Base-by-base conservation (phyloP, 2,797 vertebrate genomes). In the Trachurus trachurus region DNA sequence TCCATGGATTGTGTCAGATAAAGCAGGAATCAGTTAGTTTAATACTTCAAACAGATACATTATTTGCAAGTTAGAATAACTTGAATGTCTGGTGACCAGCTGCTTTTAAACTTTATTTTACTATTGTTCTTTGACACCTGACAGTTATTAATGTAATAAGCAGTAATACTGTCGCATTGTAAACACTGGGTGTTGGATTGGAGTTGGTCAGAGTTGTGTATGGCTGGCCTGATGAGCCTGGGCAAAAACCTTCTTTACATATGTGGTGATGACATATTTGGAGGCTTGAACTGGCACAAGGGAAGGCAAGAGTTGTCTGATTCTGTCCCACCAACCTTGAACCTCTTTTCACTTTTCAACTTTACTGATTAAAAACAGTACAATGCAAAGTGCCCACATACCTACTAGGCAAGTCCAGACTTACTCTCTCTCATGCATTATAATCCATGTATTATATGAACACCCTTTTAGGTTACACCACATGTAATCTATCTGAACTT, bases 261-360 rank as follows among this genome's bases (percentile, higher is more conserved):
- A 34, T 5, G 7, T 50, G 26, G 59, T 31, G 54, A 65, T 40
- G 13, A 42, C 15, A 39, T 61, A 5, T 59, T 44, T 42, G 5
- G n/a, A 54, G 13, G 17, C 6, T 64, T 26, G 7, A 47, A 56
- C 37, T 74, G 47, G 22, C 34, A 54, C 10, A 13, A 9, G 29
- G 4, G 19, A 19, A 37, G 9, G 17, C 6, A 42, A 16, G 15
- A n/a, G 15, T 54, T 16, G 12, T 29, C 52, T 57, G 31, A 47
- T 80, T 66, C 64, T 81, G 74, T 81, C 45, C 66, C 64, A 75
- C 81, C 79, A 65, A 74, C 31, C 29, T n/a, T 44, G 11, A 34
- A 26, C 21, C 37, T 73, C 81, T 81, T 82, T 86, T 86, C 83
- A 89, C 84, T 26, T 26, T 26, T 70, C 44, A 85, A 80, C 71